phyloP scores from a whole-genome alignment of 2,797 vertebrate genomes.

The Emys orbicularis region DNA sequence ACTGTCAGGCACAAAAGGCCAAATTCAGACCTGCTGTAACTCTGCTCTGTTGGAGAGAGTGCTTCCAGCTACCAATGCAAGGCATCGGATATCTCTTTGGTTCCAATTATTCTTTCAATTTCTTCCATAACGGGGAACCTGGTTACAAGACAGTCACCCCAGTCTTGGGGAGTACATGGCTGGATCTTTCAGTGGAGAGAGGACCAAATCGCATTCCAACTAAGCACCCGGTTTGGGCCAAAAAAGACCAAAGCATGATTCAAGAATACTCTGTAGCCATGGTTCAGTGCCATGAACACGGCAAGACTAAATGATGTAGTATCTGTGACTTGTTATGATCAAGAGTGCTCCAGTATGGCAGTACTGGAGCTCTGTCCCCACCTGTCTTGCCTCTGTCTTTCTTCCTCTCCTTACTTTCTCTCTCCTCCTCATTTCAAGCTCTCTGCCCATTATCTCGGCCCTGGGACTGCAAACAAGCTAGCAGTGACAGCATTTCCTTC shows the following conservation, averaged over 20 bases:
- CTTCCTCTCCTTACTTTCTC: not conserved
- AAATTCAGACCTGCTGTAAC: not conserved
- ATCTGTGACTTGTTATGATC: not conserved
- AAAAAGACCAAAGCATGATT: not conserved
- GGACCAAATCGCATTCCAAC: not conserved
- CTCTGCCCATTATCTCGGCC: not conserved
- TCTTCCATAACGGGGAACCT: not conserved
- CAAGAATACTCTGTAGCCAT: not conserved
- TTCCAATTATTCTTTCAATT: not conserved
- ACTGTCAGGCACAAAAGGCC: not conserved
- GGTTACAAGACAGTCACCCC: not conserved
- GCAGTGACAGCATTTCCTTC: fast-evolving
- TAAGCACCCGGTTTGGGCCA: not conserved
- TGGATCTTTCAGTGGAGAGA: not conserved
- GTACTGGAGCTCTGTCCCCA: not conserved
- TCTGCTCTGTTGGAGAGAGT: not conserved
- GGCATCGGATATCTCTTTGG: not conserved
- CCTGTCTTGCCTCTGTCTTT: not conserved
- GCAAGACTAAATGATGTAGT: not conserved
- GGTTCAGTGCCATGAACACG: not conserved
- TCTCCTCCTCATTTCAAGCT: too few species aligned
- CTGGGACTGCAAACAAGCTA: fast-evolving
- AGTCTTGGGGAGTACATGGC: not conserved
- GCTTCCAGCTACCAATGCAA: not conserved
- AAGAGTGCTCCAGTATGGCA: not conserved